Evolutionary conservation across 2,113 vertebrate genomes (phyloP).

Genomic region (Cromileptes altivelis): DNA sequence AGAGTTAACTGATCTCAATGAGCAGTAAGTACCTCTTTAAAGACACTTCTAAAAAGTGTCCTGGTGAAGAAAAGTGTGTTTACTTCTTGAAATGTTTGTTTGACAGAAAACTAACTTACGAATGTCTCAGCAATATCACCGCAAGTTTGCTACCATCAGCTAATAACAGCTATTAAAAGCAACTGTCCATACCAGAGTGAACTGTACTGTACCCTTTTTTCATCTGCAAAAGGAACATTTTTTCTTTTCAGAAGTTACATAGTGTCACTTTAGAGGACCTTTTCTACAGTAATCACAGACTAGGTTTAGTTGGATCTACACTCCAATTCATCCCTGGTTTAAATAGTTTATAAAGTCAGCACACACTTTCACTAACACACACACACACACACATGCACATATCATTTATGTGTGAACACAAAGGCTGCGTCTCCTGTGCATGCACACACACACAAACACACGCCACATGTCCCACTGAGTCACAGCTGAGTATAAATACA

Average conservation of each 20-base stretch:
- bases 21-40: no score
- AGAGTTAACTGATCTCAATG: not conserved
- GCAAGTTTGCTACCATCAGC: not conserved
- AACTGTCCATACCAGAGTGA: not conserved
- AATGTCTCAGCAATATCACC: not conserved
- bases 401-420: conserved; percentile 32
- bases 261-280: not conserved
- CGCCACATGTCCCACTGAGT: conserved; percentile 73
- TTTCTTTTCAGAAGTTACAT: not conserved
- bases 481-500: conserved; percentile 78
- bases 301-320: not conserved
- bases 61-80: not conserved
- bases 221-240: not conserved
- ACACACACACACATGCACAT: conserved; percentile 3
- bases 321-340: conserved; percentile 20
- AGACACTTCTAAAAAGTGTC: not conserved
- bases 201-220: not conserved
- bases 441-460: conserved; percentile 24
- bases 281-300: conserved; percentile 6
- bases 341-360: conserved; percentile 54
- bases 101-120: not conserved
- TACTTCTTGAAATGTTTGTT: not conserved
- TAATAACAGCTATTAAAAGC: not conserved
- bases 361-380: conserved; percentile 46
- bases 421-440: conserved; percentile 23